Evolutionary conservation across 2,888 invertebrate species (phyloP), one percentile per base, ranked within the genome.

Genomic region (Lasius fuliginosus): DNA sequence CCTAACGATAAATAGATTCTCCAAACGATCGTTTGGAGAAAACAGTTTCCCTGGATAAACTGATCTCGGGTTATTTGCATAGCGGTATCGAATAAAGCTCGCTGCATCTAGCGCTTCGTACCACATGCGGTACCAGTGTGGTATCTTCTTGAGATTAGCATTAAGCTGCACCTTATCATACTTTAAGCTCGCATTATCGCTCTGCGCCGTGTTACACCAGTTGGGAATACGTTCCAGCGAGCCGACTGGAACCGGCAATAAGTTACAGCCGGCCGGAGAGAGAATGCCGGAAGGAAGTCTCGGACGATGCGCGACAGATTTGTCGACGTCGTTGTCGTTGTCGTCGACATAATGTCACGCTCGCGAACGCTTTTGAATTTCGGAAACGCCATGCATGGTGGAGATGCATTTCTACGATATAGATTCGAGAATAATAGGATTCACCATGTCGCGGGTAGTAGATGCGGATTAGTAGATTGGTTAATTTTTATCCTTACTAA

Each of bases 91-190:
- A 69, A 58, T 79, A 15, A 83, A 64, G 73, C 68, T 67, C 58
- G 49, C 56, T 68, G 65, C 42, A n/a, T 67, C 33, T 84, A 73
- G 69, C 64, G 12, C 36, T 15, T 49, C 23, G n/a, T n/a, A 33
- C n/a, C 30, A 30, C 0, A 18, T 49, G 62, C 83, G 76, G 77
- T 83, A 87, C 87, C 71, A 18, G 58, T 33, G 85, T 67, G 82
- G 88, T 87, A 88, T 83, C 85, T 89, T 85, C 82, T 85, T 89
- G 90, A 88, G 89, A 92, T 93, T 93, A 93, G 77, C 90, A 83
- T 60, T 91, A 92, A 92, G 92, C 91, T 87, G 84, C 87, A 90
- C 88, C 91, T 92, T 92, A 92, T 92, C 92, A 91, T 91, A 89
- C 89, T 89, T 91, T 89, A 90, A 92, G 92, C 91, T 74, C 75